Conservation (phyloP, 2,888 invertebrate species). For the Drosophila kuntzei region DNA sequence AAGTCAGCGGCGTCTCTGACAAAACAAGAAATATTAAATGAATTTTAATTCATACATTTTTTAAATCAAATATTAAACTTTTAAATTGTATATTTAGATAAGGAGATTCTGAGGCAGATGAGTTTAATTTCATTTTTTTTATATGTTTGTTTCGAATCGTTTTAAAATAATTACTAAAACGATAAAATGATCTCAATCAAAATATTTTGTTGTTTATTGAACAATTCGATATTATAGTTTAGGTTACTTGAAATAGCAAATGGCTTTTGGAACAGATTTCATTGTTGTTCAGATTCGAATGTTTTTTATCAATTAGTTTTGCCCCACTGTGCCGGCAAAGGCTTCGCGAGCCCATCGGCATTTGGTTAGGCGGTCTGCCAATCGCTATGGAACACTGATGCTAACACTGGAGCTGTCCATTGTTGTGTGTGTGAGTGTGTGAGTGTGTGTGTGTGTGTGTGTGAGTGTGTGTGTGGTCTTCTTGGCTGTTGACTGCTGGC, state of each 20-base stretch:
- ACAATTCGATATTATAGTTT: background rate
- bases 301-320: conserved; percentile 1
- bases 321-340: conserved; percentile 28
- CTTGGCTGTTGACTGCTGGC: conserved; percentile 30
- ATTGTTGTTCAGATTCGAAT: no score
- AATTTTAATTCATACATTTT: no score
- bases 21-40: no score
- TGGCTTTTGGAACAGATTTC: no score
- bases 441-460: conserved; percentile 25
- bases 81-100: no score
- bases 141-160: no score
- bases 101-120: no score
- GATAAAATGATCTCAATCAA: background rate
- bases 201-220: background rate
- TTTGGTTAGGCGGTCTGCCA: conserved; percentile 32
- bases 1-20: no score
- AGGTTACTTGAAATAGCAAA: no score
- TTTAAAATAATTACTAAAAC: no score
- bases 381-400: conserved; percentile 28
- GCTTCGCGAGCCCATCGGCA: conserved; percentile 10
- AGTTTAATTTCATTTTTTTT: no score
- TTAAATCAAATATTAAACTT: no score
- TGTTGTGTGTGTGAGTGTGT: conserved; percentile 21
- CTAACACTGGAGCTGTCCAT: conserved; percentile 29
- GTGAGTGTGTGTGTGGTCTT: conserved; percentile 26